Percentiles rank a stretch among this genome's conserved stretches.
phyloP scores from a whole-genome alignment of 2,113 vertebrate genomes.

The Monopterus albus region DNA sequence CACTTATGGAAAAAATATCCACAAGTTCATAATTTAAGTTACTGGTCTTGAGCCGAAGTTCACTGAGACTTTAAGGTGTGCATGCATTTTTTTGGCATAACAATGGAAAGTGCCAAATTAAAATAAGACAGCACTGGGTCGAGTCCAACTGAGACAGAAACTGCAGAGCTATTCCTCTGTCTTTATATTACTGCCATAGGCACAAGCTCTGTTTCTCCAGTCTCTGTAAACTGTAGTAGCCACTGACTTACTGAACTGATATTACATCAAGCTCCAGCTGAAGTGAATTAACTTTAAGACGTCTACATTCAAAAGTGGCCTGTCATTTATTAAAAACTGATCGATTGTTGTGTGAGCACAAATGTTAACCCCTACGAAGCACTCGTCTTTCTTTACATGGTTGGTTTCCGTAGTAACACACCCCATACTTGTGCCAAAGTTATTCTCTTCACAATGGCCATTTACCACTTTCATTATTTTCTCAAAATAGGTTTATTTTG shows the following conservation, averaged over 20 bases:
- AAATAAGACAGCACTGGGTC: too few species aligned
- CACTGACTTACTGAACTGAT: conserved; percentile 15
- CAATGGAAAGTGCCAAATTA: background rate
- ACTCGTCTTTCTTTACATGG: conserved; percentile 13
- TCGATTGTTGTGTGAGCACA: background rate
- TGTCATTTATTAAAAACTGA: background rate
- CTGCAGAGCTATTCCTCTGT: background rate
- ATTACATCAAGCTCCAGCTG: background rate
- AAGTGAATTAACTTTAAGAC: conserved; percentile 30
- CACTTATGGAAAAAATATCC: background rate
- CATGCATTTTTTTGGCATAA: too few species aligned
- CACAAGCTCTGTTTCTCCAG: conserved; percentile 34
- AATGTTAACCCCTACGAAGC: background rate
- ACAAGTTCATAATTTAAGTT: too few species aligned
- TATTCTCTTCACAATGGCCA: background rate
- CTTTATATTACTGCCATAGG: conserved; percentile 17
- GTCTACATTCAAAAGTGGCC: background rate
- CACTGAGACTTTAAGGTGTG: too few species aligned
- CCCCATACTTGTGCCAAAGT: background rate
- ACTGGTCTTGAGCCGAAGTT: too few species aligned
- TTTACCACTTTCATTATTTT: conserved; percentile 16
- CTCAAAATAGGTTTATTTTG: background rate
- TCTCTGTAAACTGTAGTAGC: conserved; percentile 4
- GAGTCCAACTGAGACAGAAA: too few species aligned
- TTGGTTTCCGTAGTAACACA: conserved; percentile 52